These are phyloP conservation scores for Lepus townsendii DNA, from an alignment of 2,797 vertebrate species.

Conservation along the genomic window DNA sequence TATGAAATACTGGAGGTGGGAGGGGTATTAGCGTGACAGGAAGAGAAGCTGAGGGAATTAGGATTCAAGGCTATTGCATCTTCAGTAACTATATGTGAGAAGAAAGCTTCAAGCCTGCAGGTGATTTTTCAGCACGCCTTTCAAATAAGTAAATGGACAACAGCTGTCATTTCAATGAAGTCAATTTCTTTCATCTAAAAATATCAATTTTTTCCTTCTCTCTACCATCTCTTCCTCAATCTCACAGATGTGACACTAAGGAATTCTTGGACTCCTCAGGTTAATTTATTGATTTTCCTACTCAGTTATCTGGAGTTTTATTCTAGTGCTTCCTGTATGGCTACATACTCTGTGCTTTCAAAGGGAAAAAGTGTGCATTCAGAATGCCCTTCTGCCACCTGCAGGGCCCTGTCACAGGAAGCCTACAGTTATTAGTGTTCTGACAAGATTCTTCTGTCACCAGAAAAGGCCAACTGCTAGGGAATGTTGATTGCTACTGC, in stretches of 20 bases:
- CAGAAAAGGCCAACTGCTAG: background rate
- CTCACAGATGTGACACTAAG: conserved; percentile 35
- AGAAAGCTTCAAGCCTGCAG: background rate
- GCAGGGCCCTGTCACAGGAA: background rate
- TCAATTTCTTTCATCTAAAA: conserved; percentile 43
- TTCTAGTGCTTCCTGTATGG: background rate
- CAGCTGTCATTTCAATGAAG: background rate
- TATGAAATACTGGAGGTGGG: background rate
- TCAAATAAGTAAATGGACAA: background rate
- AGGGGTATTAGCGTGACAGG: background rate
- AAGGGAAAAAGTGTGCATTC: background rate
- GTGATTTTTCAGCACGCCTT: conserved; percentile 44
- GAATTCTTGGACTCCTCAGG: background rate
- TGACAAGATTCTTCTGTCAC: background rate
- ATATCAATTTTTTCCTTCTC: background rate
- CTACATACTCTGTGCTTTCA: background rate
- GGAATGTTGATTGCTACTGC: conserved; percentile 57
- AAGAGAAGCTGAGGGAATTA: background rate
- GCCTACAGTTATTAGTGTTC: background rate
- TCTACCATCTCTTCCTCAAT: background rate
- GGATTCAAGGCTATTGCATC: background rate
- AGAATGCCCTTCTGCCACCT: background rate
- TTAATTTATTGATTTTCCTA: conserved; percentile 34
- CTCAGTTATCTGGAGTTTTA: conserved; percentile 11
- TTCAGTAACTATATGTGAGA: background rate